Conservation (phyloP, 1,140 invertebrate species). For the Macrosteles quadrilineatus region DNA sequence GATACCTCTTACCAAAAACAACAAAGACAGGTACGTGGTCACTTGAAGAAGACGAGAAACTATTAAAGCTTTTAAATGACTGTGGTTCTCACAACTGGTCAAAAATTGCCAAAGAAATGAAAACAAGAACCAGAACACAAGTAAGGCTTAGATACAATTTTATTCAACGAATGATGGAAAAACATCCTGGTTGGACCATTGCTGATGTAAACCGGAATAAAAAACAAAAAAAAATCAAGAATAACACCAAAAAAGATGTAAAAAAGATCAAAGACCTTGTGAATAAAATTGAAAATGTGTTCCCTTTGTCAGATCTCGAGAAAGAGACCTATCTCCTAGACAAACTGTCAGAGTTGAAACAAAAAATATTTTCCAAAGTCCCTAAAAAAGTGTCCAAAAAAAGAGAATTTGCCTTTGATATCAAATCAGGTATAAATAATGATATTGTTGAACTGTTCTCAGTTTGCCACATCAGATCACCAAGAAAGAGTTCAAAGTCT, state of each 20-base stretch:
- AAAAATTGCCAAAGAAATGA: slow-evolving; percentile 18
- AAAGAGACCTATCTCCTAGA: background rate
- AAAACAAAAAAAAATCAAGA: background rate
- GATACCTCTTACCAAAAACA: slow-evolving; percentile 15
- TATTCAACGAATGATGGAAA: background rate
- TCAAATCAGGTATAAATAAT: no score
- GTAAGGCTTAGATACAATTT: slow-evolving; percentile 25
- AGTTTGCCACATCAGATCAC: no score
- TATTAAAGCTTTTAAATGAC: slow-evolving; percentile 16
- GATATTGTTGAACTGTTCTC: no score
- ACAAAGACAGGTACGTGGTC: slow-evolving; percentile 12
- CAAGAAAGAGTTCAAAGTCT: no score
- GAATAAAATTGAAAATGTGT: background rate
- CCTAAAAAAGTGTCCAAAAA: background rate
- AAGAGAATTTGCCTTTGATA: background rate
- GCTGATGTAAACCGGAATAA: background rate
- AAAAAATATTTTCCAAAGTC: background rate
- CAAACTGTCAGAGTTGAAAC: background rate
- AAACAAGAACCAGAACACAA: slow-evolving; percentile 19
- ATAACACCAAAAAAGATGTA: background rate
- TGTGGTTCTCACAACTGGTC: slow-evolving; percentile 20
- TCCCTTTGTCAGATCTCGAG: background rate
- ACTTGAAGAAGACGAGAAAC: slow-evolving; percentile 28
- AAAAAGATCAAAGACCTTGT: background rate
- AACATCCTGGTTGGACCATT: background rate